Conservation (phyloP, 2,888 invertebrate genomes). For the Prosapia bicincta region DNA sequence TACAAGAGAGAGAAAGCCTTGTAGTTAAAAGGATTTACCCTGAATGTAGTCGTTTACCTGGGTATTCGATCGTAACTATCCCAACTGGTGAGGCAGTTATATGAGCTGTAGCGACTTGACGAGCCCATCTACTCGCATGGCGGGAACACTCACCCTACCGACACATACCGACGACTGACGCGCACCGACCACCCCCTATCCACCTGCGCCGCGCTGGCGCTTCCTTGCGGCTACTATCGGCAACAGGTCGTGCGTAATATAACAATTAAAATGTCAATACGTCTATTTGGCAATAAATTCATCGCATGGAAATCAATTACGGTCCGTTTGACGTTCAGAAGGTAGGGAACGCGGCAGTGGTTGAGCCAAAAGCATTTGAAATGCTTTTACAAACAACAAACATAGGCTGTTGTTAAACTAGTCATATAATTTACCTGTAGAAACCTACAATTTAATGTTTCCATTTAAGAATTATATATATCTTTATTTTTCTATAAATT, state of each 20-base stretch:
- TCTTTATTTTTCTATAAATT: no score
- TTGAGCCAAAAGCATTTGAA: no score
- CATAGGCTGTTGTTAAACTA: no score
- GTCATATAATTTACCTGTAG: no score
- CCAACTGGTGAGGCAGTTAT: slow-evolving; percentile 86
- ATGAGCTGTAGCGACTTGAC: slow-evolving; percentile 81
- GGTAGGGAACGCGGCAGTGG: no score
- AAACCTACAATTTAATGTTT: no score
- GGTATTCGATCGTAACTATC: slow-evolving; percentile 89
- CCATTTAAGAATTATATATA: no score
- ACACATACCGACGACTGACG: slow-evolving; percentile 7
- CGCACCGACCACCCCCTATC: slow-evolving; percentile 38
- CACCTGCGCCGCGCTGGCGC: slow-evolving; percentile 38
- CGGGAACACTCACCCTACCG: slow-evolving; percentile 7
- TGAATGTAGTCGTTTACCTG: slow-evolving; percentile 57
- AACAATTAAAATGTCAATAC: neutral
- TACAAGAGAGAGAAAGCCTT: no score
- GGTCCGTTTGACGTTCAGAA: no score
- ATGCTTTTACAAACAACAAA: no score
- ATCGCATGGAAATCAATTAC: no score
- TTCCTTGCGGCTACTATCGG: neutral
- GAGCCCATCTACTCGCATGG: slow-evolving; percentile 35
- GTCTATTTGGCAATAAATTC: neutral
- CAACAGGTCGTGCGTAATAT: neutral
- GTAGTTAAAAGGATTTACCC: no score